These are phyloP conservation scores for Solenopsis fugax DNA, from an alignment of 1,140 invertebrate genomes.

Conservation along the genomic window DNA sequence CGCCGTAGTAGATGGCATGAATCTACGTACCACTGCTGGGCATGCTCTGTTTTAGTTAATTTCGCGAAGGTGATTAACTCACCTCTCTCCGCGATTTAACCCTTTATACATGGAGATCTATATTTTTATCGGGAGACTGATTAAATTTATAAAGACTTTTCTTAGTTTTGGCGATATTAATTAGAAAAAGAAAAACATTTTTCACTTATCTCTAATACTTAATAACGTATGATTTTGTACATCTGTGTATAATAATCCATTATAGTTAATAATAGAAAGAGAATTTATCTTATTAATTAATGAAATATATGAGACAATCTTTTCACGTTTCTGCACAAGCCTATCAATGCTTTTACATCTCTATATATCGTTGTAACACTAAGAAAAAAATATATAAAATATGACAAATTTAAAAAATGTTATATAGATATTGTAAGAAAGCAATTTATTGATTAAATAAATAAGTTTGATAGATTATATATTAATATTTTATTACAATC, in stretches of 20 bases:
- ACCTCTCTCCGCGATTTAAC: background rate
- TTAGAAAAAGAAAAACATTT: background rate
- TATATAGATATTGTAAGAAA: background rate
- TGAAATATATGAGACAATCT: background rate
- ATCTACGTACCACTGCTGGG: background rate
- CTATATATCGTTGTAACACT: background rate
- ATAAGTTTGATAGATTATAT: background rate
- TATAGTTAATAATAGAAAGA: background rate
- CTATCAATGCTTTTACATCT: too few relatives aligned
- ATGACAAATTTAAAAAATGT: background rate
- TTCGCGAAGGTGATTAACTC: constrained; percentile 6
- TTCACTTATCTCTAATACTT: background rate
- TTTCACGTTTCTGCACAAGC: too few relatives aligned
- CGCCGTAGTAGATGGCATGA: background rate
- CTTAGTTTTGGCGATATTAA: background rate
- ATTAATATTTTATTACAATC: background rate
- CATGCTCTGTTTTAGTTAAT: background rate
- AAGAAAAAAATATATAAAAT: background rate
- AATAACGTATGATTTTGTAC: background rate
- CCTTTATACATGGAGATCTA: background rate
- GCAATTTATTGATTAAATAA: background rate
- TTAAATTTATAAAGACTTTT: constrained; percentile 11
- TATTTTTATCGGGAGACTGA: background rate
- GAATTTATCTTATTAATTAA: background rate
- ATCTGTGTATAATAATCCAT: background rate